A percentile compares a stretch with the other conserved stretches of the same genome.
These are phyloP conservation scores for Lithophane leautieri DNA, from an alignment of 2,888 invertebrate genomes.

Conservation along the genomic window DNA sequence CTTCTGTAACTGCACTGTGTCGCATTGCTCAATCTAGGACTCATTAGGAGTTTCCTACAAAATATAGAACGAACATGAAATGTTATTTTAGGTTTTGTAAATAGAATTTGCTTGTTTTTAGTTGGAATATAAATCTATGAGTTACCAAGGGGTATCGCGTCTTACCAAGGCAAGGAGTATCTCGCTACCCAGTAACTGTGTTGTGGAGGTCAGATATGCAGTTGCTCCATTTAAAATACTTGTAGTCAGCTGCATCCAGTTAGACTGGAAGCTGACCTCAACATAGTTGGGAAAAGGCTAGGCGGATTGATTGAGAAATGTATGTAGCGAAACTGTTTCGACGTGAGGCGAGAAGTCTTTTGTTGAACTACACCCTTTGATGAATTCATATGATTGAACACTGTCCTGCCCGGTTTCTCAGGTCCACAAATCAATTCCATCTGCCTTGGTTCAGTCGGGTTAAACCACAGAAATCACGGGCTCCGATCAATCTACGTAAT, in stretches of 20 bases:
- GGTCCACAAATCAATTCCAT: neutral
- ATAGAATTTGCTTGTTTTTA: neutral
- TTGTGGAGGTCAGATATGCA: too few species aligned
- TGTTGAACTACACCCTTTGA: neutral
- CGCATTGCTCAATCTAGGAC: constrained; percentile 48
- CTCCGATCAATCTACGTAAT: too few species aligned
- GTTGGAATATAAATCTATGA: neutral
- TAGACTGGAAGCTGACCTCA: too few species aligned
- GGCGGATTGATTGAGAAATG: too few species aligned
- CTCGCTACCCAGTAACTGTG: too few species aligned
- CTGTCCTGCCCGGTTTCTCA: neutral
- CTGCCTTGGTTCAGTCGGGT: too few species aligned
- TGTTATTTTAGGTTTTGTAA: constrained; percentile 14
- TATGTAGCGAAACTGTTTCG: too few species aligned
- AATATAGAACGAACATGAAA: constrained; percentile 18
- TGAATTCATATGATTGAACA: neutral
- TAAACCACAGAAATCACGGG: too few species aligned
- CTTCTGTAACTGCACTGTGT: constrained; percentile 43
- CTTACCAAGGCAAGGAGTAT: too few species aligned
- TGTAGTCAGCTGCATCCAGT: too few species aligned
- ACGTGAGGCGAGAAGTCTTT: neutral
- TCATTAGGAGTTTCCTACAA: constrained; percentile 45
- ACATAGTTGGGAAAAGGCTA: too few species aligned
- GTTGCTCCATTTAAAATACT: too few species aligned
- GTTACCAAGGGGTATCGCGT: neutral